Evolutionary conservation across 2,797 vertebrate species (phyloP).

Genomic region (Acrossocheilus wenchowensis): DNA sequence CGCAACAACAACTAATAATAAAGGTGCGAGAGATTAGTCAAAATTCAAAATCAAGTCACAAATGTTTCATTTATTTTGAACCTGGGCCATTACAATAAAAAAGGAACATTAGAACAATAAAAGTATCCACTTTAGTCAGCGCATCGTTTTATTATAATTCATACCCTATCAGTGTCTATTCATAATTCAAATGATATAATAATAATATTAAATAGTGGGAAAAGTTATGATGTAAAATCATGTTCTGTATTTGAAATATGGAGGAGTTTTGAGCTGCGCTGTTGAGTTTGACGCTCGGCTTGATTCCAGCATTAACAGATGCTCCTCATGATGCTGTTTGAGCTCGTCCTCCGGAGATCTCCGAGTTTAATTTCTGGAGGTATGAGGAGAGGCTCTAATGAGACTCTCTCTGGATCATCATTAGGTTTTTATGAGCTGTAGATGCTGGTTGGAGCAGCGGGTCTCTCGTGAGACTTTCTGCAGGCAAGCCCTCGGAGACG

Average conservation of each 20-base stretch:
- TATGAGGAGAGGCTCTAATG: conserved; percentile 69
- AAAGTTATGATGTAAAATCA: background rate
- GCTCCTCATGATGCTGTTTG: conserved; percentile 68
- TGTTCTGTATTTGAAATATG: background rate
- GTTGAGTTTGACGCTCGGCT: conserved; percentile 3
- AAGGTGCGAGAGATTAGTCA: too few species aligned
- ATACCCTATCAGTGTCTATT: background rate
- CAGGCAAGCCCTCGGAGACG: conserved; percentile 59
- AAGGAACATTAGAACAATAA: too few species aligned
- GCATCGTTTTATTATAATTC: background rate
- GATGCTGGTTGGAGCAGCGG: conserved; percentile 36
- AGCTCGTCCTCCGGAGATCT: conserved; percentile 71
- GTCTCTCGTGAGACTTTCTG: conserved; percentile 54
- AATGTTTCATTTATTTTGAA: too few species aligned
- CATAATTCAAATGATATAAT: background rate
- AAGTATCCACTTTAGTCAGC: too few species aligned
- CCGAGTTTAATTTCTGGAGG: conserved; percentile 75
- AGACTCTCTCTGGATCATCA: conserved; percentile 81
- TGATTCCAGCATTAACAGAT: conserved; percentile 57
- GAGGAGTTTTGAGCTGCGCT: background rate
- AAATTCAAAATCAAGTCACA: too few species aligned
- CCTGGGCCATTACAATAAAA: too few species aligned
- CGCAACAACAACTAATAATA: too few species aligned
- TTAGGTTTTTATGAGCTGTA: conserved; percentile 68
- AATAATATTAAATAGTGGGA: background rate